Base-by-base conservation (phyloP, 2,113 vertebrate genomes). In the Cephalopholis sonnerati region DNA sequence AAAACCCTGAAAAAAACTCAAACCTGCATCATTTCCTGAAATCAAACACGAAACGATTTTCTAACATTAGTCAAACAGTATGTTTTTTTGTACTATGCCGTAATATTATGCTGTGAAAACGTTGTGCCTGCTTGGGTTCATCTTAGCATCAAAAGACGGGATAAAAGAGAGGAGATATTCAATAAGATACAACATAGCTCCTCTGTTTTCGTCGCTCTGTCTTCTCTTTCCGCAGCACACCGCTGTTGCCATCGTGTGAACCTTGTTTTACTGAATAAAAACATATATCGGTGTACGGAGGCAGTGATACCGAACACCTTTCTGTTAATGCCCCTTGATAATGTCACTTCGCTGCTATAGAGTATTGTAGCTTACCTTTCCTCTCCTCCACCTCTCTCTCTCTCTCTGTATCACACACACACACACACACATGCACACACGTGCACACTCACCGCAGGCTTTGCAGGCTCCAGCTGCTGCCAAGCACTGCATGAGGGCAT, bases 401-500 rank as follows among this genome's bases (percentile, higher is more conserved):
- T 27, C 57, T 74, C 75, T 9, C 36, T 3, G 41, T 61, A 57
- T 39, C 58, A 29, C 71, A 27, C 53, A 20, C 57, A 27, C 25
- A 7, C 46, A 63, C 63, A 55, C 51, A 58, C 27, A 24, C 72
- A 54, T n/a, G 7, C 70, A 81, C 66, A 79, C 57, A 69, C 71
- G 29, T 41, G 20, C 84, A 89, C 84, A 88, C 84, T 76, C 88
- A 82, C 92, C 79, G 69, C 91, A 92, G 93, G 91, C 89, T 91
- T 80, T 81, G 89, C 86, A 91, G 91, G 86, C 89, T 94, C 91
- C 93, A 92, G 92, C 92, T 94, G 93, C 92, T 93, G 91, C 92
- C 93, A 87, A 89, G 85, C 92, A 83, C 93, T 87, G 91, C 92
- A 90, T 92, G 91, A 93, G 91, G 91, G 91, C 91, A 94, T 94